Evolutionary conservation across 2,888 invertebrate genomes (phyloP), one percentile per base, ranked within the genome.

Genomic region (Tholera decimalis): DNA sequence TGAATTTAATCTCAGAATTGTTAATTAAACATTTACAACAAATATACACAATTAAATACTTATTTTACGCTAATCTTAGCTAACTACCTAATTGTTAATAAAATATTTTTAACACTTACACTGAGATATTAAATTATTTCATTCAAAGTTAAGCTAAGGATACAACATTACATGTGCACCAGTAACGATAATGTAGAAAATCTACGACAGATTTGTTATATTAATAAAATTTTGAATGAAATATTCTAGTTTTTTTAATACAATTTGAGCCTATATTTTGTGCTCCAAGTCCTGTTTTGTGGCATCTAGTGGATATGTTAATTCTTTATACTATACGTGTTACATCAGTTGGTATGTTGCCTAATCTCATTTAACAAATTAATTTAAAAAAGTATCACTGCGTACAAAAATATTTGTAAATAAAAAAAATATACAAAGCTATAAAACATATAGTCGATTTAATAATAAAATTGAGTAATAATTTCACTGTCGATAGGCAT

Each of bases 191-290:
- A 76, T 58, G 53, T 72, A 55, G 63, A 59, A 65, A 59, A 59
- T 71, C 60, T 76, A 63, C 60, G 26, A 54, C 41, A 65, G 59
- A 62, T 62, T 56, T 53, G 53, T 30, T 43, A 39, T n/a, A 49
- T 47, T 46, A 57, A 53, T 39, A n/a, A n/a, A n/a, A 35, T 59
- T 82, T 87, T 88, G 87, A 89, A 90, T 88, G 87, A 90, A 90
- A 89, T 89, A 89, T 70, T 85, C 80, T 87, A 89, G 87, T 86
- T 78, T 81, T 81, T 67, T 85, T 86, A 82, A 85, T 87, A 88
- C 81, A 86, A 83, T 93, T 93, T 93, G 94, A 93, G 94, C 92
- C 93, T 90, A 85, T 73, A 65, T 64, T 92, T 94, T 95, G 95
- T 93, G 94, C 93, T 93, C 91, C 5, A 75, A 75, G 82, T 87